These are phyloP conservation scores for Rostratula benghalensis DNA, from an alignment of 2,113 vertebrate genomes.

Conservation along the genomic window DNA sequence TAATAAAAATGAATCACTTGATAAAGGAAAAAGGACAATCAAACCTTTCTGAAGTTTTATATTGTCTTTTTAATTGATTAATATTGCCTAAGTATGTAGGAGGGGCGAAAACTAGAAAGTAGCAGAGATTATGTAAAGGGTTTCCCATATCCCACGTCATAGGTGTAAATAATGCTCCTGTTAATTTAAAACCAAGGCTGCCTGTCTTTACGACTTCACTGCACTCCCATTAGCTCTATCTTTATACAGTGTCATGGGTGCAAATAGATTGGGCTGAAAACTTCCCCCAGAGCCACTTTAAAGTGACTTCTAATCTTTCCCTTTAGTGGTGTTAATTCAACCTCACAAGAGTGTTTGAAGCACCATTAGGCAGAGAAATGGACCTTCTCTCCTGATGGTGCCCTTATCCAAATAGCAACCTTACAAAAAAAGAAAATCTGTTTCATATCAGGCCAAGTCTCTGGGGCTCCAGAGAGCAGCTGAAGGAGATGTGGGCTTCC, in stretches of 20 bases:
- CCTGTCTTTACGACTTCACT: slow-evolving; percentile 12
- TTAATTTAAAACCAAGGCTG: slow-evolving; percentile 58
- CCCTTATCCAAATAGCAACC: slow-evolving; percentile 26
- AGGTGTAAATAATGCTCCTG: slow-evolving; percentile 46
- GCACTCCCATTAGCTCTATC: slow-evolving; percentile 41
- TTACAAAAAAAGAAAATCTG: background rate
- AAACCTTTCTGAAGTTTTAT: background rate
- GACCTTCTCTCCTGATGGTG: slow-evolving; percentile 39
- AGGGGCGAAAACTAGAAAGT: background rate
- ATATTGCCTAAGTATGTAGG: background rate
- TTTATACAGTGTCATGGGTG: slow-evolving; percentile 27
- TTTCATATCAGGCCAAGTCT: background rate
- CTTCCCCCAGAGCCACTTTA: slow-evolving; percentile 50
- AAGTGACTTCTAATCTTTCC: slow-evolving; percentile 51
- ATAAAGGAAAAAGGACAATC: background rate
- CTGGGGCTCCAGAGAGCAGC: background rate
- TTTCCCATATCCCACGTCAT: background rate
- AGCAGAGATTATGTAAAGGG: background rate
- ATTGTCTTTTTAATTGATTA: background rate
- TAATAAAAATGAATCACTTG: background rate
- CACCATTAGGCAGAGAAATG: slow-evolving; percentile 66
- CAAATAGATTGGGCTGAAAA: slow-evolving; percentile 26
- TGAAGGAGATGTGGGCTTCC: background rate
- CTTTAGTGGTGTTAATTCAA: slow-evolving; percentile 60
- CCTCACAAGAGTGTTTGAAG: slow-evolving; percentile 35